Evolutionary conservation across 2,797 vertebrate species (phyloP).

Genomic region (Typhlichthys subterraneus): DNA sequence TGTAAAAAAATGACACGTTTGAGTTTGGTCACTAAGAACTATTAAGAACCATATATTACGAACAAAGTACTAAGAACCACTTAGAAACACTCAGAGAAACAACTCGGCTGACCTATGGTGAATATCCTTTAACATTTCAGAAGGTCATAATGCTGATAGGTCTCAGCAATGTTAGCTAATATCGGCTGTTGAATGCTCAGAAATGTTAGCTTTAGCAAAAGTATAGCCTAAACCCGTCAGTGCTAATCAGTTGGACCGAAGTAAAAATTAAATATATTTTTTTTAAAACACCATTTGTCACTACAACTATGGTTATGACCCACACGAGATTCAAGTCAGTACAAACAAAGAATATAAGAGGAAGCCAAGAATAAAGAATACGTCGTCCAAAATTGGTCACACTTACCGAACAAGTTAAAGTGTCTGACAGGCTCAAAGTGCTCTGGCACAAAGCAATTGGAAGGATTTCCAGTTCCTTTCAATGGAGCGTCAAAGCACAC

Average conservation of each 20-base stretch:
- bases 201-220: constrained; percentile 14
- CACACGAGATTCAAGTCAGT: constrained; percentile 15
- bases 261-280: too few species aligned
- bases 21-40: background rate
- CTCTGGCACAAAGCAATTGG: constrained; percentile 26
- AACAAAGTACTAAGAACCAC: too few species aligned
- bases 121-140: too few species aligned
- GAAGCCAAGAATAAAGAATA: constrained; percentile 7
- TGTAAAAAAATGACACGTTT: background rate
- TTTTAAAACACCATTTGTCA: background rate
- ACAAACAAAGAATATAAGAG: constrained; percentile 21
- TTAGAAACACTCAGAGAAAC: too few species aligned
- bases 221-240: background rate
- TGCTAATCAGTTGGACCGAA: background rate
- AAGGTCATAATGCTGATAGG: too few species aligned
- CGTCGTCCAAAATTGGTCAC: background rate
- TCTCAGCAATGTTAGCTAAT: background rate
- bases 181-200: constrained; percentile 11
- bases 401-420: constrained; percentile 62
- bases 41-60: too few species aligned
- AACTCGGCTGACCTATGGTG: too few species aligned
- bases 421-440: constrained; percentile 18
- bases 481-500: constrained; percentile 9
- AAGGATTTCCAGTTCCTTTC: constrained; percentile 11
- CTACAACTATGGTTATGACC: constrained; percentile 20